Percentiles rank a stretch among this genome's conserved stretches.
These are phyloP conservation scores for Apis cerana DNA, from an alignment of 1,140 invertebrate species.

Conservation along the genomic window DNA sequence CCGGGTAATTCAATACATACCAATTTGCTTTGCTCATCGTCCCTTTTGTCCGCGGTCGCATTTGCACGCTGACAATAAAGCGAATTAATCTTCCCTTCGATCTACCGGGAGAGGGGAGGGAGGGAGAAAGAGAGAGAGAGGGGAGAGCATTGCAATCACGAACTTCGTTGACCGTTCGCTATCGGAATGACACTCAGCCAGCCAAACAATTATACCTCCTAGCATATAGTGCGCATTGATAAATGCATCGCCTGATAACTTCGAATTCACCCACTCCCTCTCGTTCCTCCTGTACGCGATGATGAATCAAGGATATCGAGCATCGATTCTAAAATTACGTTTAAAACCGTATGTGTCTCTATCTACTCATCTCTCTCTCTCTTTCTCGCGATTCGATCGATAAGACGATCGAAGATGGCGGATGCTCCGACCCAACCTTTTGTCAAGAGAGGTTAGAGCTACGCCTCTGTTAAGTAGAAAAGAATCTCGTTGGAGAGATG, in stretches of 20 bases:
- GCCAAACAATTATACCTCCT: conserved; percentile 43
- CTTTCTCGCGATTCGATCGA: too few relatives aligned
- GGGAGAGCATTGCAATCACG: conserved; percentile 35
- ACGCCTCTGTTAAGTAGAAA: neutral
- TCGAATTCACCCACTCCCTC: neutral
- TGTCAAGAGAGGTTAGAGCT: too few relatives aligned
- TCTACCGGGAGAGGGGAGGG: conserved; percentile 8
- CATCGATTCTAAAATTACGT: neutral
- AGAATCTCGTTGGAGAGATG: neutral
- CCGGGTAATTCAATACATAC: conserved; percentile 50
- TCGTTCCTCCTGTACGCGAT: neutral
- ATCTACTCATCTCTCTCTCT: neutral
- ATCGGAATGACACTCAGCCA: conserved; percentile 43
- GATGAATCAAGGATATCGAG: conserved; percentile 5
- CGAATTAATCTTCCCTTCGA: conserved; percentile 56
- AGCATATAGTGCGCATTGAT: conserved; percentile 5
- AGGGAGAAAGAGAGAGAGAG: neutral
- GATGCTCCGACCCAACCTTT: too few relatives aligned
- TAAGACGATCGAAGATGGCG: too few relatives aligned
- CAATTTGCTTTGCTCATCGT: conserved; percentile 50
- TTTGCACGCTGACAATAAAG: conserved; percentile 53
- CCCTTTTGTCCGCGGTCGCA: conserved; percentile 49
- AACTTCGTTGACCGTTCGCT: conserved; percentile 46
- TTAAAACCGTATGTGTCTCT: too few relatives aligned
- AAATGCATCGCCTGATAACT: conserved; percentile 39